Evolutionary conservation across 2,797 vertebrate species (phyloP).

Genomic region (Geotrypetes seraphini): DNA sequence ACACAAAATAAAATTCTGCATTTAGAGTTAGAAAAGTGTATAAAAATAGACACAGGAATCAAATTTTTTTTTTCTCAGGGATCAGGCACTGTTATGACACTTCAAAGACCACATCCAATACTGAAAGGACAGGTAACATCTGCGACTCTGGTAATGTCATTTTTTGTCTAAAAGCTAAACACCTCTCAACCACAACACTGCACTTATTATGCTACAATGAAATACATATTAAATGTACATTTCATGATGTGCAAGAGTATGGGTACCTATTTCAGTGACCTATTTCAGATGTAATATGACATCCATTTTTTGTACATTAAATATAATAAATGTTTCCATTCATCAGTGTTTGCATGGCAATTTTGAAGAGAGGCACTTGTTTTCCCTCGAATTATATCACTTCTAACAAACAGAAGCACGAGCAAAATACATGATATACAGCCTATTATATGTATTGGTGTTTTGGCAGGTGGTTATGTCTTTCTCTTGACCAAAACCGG

Average conservation of each 20-base stretch:
- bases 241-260: constrained; percentile 3
- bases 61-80: constrained; percentile 22
- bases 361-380: constrained; percentile 24
- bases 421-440: background rate
- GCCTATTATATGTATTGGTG: background rate
- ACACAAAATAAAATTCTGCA: constrained; percentile 39
- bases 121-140: background rate
- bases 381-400: constrained; percentile 1
- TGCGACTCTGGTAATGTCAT: no score
- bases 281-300: constrained; percentile 32
- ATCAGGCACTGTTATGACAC: background rate
- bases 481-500: background rate
- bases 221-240: no score
- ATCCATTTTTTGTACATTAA: constrained; percentile 43
- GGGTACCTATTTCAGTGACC: constrained; percentile 14
- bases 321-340: constrained; percentile 29
- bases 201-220: background rate
- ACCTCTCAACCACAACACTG: background rate
- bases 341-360: constrained; percentile 30
- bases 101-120: no score
- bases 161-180: no score
- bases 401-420: constrained; percentile 23
- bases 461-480: no score
- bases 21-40: constrained; percentile 50
- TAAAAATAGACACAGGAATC: constrained; percentile 40